These are phyloP conservation scores for Eristalis arbustorum DNA, from an alignment of 2,888 invertebrate genomes.

Conservation along the genomic window DNA sequence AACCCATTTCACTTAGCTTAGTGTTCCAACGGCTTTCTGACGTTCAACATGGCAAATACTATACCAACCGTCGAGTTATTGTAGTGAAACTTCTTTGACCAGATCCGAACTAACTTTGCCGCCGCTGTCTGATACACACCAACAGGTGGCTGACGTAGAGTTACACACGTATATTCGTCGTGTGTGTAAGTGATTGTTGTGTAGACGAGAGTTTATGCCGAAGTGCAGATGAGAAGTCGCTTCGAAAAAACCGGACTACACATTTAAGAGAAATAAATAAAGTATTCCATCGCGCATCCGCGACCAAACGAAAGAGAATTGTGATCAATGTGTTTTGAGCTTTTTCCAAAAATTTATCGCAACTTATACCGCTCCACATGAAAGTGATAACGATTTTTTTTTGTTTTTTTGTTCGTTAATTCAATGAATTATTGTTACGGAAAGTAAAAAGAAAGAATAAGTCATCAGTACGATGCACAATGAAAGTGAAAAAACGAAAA, in stretches of 20 bases:
- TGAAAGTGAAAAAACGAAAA: constrained; percentile 22
- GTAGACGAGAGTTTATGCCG: background rate
- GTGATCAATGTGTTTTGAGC: constrained; percentile 26
- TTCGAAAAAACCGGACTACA: constrained; percentile 47
- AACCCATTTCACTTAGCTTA: constrained; percentile 57
- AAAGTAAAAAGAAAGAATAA: background rate
- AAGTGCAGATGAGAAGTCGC: constrained; percentile 12
- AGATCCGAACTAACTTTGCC: constrained; percentile 32
- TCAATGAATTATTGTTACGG: background rate
- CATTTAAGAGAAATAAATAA: constrained; percentile 17
- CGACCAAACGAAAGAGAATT: constrained; percentile 28
- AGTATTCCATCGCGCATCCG: constrained; percentile 3
- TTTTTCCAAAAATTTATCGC: constrained; percentile 39
- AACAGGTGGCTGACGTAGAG: constrained; percentile 34
- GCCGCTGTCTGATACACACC: background rate
- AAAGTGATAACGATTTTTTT: constrained; percentile 39
- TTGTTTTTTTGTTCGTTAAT: background rate
- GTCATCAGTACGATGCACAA: constrained; percentile 4
- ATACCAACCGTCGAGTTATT: constrained; percentile 40
- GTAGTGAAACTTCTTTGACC: constrained; percentile 48
- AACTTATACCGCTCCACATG: constrained; percentile 26
- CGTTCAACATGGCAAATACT: constrained; percentile 57
- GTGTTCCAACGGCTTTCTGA: constrained; percentile 64
- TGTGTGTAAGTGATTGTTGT: background rate
- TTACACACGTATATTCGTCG: constrained; percentile 8